Evolutionary conservation across 2,113 vertebrate genomes (phyloP).

Genomic region (Ptyas mucosa): DNA sequence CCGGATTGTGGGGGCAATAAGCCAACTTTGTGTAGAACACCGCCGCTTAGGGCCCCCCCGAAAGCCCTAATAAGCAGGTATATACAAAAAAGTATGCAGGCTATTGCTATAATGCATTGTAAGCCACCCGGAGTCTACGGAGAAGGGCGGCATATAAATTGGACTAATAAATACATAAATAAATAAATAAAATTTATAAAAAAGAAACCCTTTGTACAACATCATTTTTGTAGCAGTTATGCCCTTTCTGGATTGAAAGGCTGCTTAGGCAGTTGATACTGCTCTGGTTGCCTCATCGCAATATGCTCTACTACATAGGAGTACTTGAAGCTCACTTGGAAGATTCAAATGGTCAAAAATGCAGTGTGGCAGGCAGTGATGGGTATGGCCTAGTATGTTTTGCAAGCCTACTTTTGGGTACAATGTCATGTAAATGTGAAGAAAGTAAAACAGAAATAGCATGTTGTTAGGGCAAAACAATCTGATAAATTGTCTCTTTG

Average conservation of each 20-base stretch:
- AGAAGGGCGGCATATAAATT: too few species aligned
- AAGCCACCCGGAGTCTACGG: too few species aligned
- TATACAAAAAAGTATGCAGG: too few species aligned
- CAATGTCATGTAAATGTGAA: neutral
- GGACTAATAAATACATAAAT: too few species aligned
- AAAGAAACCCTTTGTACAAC: neutral
- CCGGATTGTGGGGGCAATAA: too few species aligned
- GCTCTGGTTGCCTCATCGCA: neutral
- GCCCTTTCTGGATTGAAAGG: neutral
- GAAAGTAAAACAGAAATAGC: slow-evolving; percentile 28
- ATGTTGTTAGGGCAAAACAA: slow-evolving; percentile 57
- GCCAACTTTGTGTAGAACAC: too few species aligned
- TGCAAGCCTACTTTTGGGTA: neutral
- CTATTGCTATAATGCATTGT: too few species aligned
- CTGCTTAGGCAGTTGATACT: neutral
- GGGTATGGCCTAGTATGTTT: neutral
- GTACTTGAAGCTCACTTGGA: neutral
- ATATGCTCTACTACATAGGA: neutral
- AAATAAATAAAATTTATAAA: too few species aligned
- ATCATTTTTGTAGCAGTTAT: neutral
- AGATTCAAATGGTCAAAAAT: neutral
- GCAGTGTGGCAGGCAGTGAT: neutral
- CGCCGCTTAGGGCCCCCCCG: too few species aligned
- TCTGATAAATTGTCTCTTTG: slow-evolving; percentile 64
- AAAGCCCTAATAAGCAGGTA: too few species aligned